These are phyloP conservation scores for Eurosta solidaginis DNA, from an alignment of 1,140 invertebrate species.

Conservation along the genomic window DNA sequence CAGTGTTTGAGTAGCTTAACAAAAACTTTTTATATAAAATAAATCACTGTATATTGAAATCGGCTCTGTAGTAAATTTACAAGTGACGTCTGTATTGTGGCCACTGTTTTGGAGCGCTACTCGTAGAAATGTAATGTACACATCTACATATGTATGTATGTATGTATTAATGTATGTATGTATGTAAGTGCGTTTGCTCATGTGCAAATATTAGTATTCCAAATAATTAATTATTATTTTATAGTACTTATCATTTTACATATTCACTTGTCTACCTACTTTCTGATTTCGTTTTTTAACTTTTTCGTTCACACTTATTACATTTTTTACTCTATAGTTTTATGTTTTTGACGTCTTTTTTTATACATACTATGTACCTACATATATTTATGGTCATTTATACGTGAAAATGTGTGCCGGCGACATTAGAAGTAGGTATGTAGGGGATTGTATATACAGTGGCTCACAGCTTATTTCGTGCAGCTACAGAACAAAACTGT, in stretches of 20 bases:
- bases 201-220: not conserved
- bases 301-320: not conserved
- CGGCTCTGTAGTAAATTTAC: not conserved
- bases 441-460: no score
- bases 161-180: no score
- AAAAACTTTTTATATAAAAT: not conserved
- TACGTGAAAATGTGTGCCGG: no score
- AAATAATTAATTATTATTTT: constrained; percentile 3
- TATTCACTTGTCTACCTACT: not conserved
- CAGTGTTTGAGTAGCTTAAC: not conserved
- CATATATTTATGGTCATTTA: no score
- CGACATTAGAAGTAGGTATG: no score
- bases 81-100: not conserved
- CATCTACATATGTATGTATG: not conserved
- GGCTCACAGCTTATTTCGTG: no score
- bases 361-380: not conserved
- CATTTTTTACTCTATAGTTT: not conserved
- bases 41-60: not conserved
- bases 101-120: not conserved
- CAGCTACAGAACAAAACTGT: no score
- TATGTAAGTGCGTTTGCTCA: no score
- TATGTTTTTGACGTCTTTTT: not conserved
- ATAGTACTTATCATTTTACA: not conserved
- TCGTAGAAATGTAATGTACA: not conserved
- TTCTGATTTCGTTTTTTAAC: not conserved